Percentiles rank a stretch among this genome's conserved stretches.
Conservation (phyloP, 2,113 vertebrate genomes). For the Hirundichthys speculiger region DNA sequence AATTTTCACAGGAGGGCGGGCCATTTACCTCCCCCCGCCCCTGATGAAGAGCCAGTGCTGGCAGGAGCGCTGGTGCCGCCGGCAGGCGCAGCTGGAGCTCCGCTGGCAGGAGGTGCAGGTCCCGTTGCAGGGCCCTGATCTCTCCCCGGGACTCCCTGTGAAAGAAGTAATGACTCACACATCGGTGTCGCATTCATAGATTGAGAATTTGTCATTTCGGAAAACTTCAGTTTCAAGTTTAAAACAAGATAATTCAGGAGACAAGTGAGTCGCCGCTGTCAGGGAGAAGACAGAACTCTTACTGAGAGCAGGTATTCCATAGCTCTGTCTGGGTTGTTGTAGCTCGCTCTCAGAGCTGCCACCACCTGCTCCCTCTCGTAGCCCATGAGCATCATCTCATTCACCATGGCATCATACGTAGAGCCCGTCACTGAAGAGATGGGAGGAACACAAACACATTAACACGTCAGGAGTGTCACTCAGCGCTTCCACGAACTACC, state of each 20-base stretch:
- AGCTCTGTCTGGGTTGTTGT: conserved; percentile 96
- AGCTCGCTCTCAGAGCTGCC: conserved; percentile 92
- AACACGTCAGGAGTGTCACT: neutral
- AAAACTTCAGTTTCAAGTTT: too few species aligned
- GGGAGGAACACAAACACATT: conserved; percentile 12
- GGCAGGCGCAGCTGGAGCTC: conserved; percentile 66
- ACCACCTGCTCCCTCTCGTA: conserved; percentile 94
- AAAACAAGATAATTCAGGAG: too few species aligned
- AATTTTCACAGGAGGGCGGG: neutral
- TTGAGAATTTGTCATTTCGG: too few species aligned
- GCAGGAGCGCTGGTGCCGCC: conserved; percentile 52
- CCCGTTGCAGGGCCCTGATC: conserved; percentile 55
- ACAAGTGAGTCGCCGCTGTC: too few species aligned
- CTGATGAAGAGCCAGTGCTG: conserved; percentile 77
- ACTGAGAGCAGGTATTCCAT: conserved; percentile 97
- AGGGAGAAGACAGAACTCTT: too few species aligned
- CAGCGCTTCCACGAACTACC: too few species aligned
- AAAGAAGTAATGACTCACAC: conserved; percentile 32
- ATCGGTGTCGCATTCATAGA: too few species aligned
- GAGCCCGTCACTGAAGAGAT: conserved; percentile 88
- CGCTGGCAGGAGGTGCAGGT: conserved; percentile 31
- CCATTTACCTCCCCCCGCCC: conserved; percentile 74
- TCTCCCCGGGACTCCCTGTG: conserved; percentile 90
- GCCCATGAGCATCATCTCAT: conserved; percentile 98
- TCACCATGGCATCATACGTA: conserved; percentile 96